phyloP scores from a whole-genome alignment of 1,140 invertebrate species.

The Nasonia longicornis region DNA sequence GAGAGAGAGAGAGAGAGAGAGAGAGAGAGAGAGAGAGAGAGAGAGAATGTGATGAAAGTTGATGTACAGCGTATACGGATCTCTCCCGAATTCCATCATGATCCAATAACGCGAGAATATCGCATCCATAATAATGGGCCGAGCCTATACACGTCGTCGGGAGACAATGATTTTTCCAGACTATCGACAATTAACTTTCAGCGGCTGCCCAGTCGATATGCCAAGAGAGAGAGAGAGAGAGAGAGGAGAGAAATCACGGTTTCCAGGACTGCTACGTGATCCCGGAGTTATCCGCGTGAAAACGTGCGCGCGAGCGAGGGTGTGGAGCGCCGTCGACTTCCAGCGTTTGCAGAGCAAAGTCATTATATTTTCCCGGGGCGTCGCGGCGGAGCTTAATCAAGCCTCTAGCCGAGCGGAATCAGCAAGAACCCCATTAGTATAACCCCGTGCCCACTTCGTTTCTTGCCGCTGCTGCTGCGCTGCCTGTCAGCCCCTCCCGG shows the following conservation, averaged over 20 bases:
- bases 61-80: no score
- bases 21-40: background rate
- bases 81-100: no score
- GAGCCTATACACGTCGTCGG: background rate
- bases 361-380: constrained; percentile 69
- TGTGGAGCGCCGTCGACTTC: constrained; percentile 46
- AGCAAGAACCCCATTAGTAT: constrained; percentile 68
- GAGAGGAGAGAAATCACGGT: constrained; percentile 53
- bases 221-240: background rate
- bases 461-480: constrained; percentile 7
- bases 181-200: constrained; percentile 47
- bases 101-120: background rate
- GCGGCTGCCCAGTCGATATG: constrained; percentile 14
- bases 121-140: constrained; percentile 15
- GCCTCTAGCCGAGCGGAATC: constrained; percentile 68
- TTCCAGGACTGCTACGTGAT: constrained; percentile 55
- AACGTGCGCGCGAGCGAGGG: constrained; percentile 47
- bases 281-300: constrained; percentile 49
- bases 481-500: constrained; percentile 28
- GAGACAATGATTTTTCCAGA: constrained; percentile 41
- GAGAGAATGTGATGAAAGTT: background rate
- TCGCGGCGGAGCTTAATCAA: constrained; percentile 68
- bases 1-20: background rate
- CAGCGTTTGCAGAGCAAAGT: constrained; percentile 64
- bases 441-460: constrained; percentile 15